Percentiles rank a stretch among this genome's conserved stretches.
Evolutionary conservation across 2,888 invertebrate genomes (phyloP).

Genomic region (Eudasyphora cyanicolor): DNA sequence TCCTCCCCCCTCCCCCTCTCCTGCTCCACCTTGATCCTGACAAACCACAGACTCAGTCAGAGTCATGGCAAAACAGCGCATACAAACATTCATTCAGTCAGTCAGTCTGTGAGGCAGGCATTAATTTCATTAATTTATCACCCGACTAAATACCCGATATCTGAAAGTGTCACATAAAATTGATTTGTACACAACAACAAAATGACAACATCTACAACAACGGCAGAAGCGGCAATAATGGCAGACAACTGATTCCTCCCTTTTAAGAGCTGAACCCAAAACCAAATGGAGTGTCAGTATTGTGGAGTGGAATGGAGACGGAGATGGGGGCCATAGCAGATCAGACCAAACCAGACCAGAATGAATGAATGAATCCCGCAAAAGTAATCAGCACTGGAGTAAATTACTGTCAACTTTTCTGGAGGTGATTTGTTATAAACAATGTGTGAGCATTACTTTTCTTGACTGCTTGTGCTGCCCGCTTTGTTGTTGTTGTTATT

Average conservation of each 20-base stretch:
- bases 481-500: neutral
- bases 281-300: too few species aligned
- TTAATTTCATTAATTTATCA: slow-evolving; percentile 63
- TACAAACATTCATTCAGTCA: neutral
- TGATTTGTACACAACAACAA: slow-evolving; percentile 54
- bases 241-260: neutral
- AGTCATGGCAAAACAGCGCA: too few species aligned
- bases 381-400: slow-evolving; percentile 58
- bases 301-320: neutral
- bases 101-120: slow-evolving; percentile 16
- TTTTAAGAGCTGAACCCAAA: neutral
- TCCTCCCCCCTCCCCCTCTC: too few species aligned
- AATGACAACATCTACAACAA: slow-evolving; percentile 29
- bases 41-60: slow-evolving; percentile 21
- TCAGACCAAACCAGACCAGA: neutral
- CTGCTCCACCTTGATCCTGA: neutral
- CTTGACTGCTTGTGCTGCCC: neutral
- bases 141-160: slow-evolving; percentile 56
- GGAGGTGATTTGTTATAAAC: slow-evolving; percentile 55
- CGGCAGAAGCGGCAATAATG: slow-evolving; percentile 5
- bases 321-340: neutral
- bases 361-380: slow-evolving; percentile 31
- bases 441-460: slow-evolving; percentile 48
- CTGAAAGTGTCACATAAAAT: slow-evolving; percentile 64
- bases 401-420: slow-evolving; percentile 52